phyloP scores from a whole-genome alignment of 2,113 vertebrate species.

The Tenrec ecaudatus region DNA sequence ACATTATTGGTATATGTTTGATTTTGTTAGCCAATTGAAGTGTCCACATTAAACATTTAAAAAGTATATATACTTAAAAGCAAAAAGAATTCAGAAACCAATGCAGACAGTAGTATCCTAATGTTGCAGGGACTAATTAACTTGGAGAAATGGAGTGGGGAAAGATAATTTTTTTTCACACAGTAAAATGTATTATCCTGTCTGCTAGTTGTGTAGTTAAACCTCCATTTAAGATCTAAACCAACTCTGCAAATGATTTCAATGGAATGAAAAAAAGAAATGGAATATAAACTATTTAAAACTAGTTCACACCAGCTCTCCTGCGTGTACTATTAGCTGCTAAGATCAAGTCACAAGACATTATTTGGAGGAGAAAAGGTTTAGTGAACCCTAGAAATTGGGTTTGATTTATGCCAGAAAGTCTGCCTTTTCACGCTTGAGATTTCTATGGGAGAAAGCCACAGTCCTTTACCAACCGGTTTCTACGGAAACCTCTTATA shows the following conservation, averaged over 20 bases:
- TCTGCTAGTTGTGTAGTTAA: slow-evolving; percentile 55
- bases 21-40: background rate
- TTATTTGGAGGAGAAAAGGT: slow-evolving; percentile 91
- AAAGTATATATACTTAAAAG: slow-evolving; percentile 20
- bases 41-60: background rate
- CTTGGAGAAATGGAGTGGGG: background rate
- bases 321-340: slow-evolving; percentile 88
- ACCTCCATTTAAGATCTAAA: slow-evolving; percentile 72
- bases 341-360: slow-evolving; percentile 90
- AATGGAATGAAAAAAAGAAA: slow-evolving; percentile 79
- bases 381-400: slow-evolving; percentile 95
- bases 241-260: slow-evolving; percentile 80
- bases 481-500: slow-evolving; percentile 93
- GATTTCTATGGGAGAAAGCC: slow-evolving; percentile 91
- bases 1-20: background rate
- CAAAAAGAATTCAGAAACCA: slow-evolving; percentile 43
- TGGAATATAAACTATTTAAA: slow-evolving; percentile 85
- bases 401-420: slow-evolving; percentile 93
- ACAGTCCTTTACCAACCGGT: slow-evolving; percentile 90
- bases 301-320: slow-evolving; percentile 90
- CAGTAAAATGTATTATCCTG: slow-evolving; percentile 30
- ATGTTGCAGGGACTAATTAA: slow-evolving; percentile 29
- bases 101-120: background rate
- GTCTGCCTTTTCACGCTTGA: slow-evolving; percentile 92
- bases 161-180: background rate